These are phyloP conservation scores for Cottoperca gobio DNA, from an alignment of 2,797 vertebrate genomes.

Conservation along the genomic window DNA sequence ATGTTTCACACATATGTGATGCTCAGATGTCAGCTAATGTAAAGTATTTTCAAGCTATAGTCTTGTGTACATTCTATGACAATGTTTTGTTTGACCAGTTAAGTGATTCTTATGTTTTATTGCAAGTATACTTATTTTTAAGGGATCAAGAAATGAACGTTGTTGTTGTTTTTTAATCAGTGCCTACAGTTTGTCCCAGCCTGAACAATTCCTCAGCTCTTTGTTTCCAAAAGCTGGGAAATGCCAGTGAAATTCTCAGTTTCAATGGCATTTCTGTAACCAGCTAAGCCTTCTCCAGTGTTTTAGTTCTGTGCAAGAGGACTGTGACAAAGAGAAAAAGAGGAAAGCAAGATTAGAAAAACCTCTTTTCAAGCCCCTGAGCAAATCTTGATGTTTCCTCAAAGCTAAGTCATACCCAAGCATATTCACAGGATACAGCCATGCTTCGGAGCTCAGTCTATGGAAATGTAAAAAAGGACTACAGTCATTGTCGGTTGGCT, in stretches of 20 bases:
- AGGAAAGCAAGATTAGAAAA: slow-evolving; percentile 38
- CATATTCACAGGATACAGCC: slow-evolving; percentile 26
- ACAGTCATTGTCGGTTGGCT: slow-evolving; percentile 7
- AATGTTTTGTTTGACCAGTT: not conserved
- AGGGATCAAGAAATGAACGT: not conserved
- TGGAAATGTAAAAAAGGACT: slow-evolving; percentile 15
- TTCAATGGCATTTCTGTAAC: slow-evolving; percentile 40
- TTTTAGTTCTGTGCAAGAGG: slow-evolving; percentile 44
- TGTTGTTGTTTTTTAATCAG: slow-evolving; percentile 5
- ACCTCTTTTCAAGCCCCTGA: slow-evolving; percentile 36
- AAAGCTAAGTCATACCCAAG: slow-evolving; percentile 42
- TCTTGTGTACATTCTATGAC: not conserved
- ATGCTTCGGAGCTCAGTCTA: slow-evolving; percentile 20
- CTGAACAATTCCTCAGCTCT: slow-evolving; percentile 45
- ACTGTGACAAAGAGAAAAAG: slow-evolving; percentile 57
- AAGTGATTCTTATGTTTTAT: not conserved
- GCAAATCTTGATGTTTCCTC: slow-evolving; percentile 13
- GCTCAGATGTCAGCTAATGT: not conserved
- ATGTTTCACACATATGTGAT: not conserved
- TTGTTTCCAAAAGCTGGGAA: slow-evolving; percentile 55
- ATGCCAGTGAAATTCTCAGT: slow-evolving; percentile 45
- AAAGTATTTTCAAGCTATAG: not conserved
- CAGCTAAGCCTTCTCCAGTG: slow-evolving; percentile 51
- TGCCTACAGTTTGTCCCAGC: slow-evolving; percentile 49
- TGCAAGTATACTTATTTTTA: not conserved